Percentiles rank a stretch among this genome's conserved stretches.
Conservation (phyloP, 2,797 vertebrate genomes). For the Rhadinocentrus ornatus region DNA sequence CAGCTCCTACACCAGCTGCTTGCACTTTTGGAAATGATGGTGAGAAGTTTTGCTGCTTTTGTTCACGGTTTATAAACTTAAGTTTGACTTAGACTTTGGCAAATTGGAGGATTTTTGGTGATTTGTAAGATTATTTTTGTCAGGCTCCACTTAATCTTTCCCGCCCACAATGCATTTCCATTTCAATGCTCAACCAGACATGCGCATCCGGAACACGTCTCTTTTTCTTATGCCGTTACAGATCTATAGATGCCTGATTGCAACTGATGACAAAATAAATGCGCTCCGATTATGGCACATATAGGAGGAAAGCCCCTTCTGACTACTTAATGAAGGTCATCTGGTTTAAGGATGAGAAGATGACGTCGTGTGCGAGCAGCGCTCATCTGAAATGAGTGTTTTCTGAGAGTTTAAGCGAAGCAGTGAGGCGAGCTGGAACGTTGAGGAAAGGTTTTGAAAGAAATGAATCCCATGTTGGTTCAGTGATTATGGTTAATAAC, state of each 20-base stretch:
- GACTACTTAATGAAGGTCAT: conserved; percentile 34
- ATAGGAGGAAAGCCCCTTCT: conserved; percentile 5
- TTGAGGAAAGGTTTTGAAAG: conserved; percentile 46
- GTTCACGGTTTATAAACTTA: conserved; percentile 16
- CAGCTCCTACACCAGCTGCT: neutral
- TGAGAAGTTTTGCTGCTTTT: conserved; percentile 12
- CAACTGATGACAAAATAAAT: conserved; percentile 61
- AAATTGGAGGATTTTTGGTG: conserved; percentile 41
- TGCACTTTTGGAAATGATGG: neutral
- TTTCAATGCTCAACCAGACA: conserved; percentile 7
- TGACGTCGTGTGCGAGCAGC: conserved; percentile 30
- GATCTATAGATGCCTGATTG: conserved; percentile 50
- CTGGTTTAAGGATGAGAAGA: conserved; percentile 26
- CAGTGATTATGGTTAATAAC: conserved; percentile 73
- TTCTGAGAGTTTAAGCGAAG: conserved; percentile 38
- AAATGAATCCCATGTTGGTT: conserved; percentile 63
- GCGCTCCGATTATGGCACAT: conserved; percentile 41
- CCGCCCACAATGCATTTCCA: conserved; percentile 19
- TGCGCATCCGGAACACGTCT: conserved; percentile 14
- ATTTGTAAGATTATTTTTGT: conserved; percentile 41
- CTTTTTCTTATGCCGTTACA: conserved; percentile 14
- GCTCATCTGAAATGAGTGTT: conserved; percentile 28
- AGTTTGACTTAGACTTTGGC: conserved; percentile 42
- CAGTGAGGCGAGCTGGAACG: conserved; percentile 49
- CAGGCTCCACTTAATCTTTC: conserved; percentile 5